Percentiles rank a stretch among this genome's conserved stretches.
Evolutionary conservation across 2,888 invertebrate genomes (phyloP).

Genomic region (Caenorhabditis japonica): DNA sequence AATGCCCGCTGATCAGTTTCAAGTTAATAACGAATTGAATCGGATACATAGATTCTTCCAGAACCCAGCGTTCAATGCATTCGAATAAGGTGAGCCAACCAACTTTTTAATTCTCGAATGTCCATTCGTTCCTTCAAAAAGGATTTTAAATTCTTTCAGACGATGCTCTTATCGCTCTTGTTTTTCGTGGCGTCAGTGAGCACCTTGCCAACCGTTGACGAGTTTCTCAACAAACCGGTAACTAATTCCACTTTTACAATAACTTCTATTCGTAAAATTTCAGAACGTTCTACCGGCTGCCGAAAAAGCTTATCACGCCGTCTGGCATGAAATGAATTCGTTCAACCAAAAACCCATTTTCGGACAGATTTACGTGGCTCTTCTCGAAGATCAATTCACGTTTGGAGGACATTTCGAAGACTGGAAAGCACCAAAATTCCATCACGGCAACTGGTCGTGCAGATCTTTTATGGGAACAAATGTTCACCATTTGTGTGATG

Average conservation of each 20-base stretch:
- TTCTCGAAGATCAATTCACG: conserved; percentile 41
- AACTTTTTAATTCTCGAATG: too few relatives aligned
- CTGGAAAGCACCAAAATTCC: background rate
- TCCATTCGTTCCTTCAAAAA: too few relatives aligned
- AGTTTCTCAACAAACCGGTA: conserved; percentile 29
- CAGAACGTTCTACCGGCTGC: conserved; percentile 34
- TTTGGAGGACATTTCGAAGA: conserved; percentile 34
- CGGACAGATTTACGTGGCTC: conserved; percentile 37
- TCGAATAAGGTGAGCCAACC: too few relatives aligned
- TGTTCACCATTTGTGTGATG: conserved; percentile 22
- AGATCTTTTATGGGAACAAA: conserved; percentile 34
- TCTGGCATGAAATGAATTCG: conserved; percentile 26
- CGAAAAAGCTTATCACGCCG: conserved; percentile 23
- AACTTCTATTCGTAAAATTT: too few relatives aligned
- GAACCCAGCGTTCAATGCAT: too few relatives aligned
- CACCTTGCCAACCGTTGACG: background rate
- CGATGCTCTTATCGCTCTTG: conserved; percentile 1
- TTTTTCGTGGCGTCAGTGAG: conserved; percentile 8
- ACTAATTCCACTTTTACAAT: too few relatives aligned
- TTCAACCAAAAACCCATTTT: background rate
- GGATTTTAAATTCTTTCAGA: too few relatives aligned
- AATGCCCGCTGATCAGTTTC: too few relatives aligned
- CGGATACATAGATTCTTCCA: too few relatives aligned
- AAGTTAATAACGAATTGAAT: too few relatives aligned
- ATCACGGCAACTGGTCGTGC: conserved; percentile 1